Evolutionary conservation across 2,888 invertebrate species (phyloP).

Genomic region (Emmelina monodactyla): DNA sequence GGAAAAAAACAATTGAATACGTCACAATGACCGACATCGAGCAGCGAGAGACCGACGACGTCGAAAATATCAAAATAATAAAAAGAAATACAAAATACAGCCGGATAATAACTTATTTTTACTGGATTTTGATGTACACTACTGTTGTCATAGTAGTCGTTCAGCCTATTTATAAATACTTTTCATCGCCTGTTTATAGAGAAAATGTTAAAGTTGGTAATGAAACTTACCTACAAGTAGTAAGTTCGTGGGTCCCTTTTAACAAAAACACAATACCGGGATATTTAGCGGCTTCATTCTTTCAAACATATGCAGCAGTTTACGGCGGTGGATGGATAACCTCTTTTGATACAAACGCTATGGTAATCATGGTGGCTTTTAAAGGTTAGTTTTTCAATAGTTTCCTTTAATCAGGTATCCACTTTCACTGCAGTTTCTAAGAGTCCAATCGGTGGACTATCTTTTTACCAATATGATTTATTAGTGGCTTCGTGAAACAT

Average conservation of each 20-base stretch:
- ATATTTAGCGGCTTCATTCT: slow-evolving; percentile 30
- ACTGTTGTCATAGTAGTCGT: slow-evolving; percentile 36
- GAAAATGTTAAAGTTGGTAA: slow-evolving; percentile 32
- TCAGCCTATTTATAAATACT: slow-evolving; percentile 37
- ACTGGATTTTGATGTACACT: slow-evolving; percentile 44
- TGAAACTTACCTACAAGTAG: slow-evolving; percentile 35
- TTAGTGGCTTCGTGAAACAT: too few relatives aligned
- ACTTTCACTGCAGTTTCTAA: too few relatives aligned
- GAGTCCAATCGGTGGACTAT: too few relatives aligned
- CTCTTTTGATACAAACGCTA: slow-evolving; percentile 44
- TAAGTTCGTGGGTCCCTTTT: slow-evolving; percentile 52
- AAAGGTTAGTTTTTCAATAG: too few relatives aligned
- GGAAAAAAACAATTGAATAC: slow-evolving; percentile 39
- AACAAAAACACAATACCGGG: slow-evolving; percentile 30
- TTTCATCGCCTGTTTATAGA: slow-evolving; percentile 29
- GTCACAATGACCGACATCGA: slow-evolving; percentile 34
- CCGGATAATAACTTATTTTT: slow-evolving; percentile 37
- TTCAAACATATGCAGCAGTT: slow-evolving; percentile 41
- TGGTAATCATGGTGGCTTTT: slow-evolving; percentile 52
- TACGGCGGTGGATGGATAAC: slow-evolving; percentile 53
- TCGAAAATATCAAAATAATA: slow-evolving; percentile 24
- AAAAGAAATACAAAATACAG: slow-evolving; percentile 33
- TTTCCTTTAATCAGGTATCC: too few relatives aligned
- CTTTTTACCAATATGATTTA: too few relatives aligned
- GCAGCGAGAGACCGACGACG: slow-evolving; percentile 24